Base-by-base conservation (phyloP, 1,140 invertebrate species). In the Pseudomyrmex flavicornis region DNA sequence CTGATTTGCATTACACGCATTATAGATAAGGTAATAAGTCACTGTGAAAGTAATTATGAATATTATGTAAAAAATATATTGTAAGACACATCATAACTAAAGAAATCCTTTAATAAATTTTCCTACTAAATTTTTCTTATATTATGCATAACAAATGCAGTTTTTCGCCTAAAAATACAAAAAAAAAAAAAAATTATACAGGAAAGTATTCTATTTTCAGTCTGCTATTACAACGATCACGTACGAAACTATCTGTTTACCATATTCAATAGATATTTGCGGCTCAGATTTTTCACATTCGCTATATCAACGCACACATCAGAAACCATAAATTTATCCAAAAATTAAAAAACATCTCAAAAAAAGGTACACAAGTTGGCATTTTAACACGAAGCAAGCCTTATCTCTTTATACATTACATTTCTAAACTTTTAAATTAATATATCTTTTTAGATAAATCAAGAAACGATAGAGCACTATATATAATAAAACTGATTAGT, bases 391-490 rank as follows among this genome's bases (percentile, higher is more conserved):
- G 54, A 52, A 85, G 12, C 61, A 76, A 82, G 86, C 86, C 83
- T 88, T 88, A 86, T 44, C 79, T 44, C 79, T 73, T 73, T 15
- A 82, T 88, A 88, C 62, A 84, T 72, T 56, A 86, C 35, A n/a
- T 20, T 50, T 72, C n/a, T 77, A 75, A 83, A 87, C 76, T 8
- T 66, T 85, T 75, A 44, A 66, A 85, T 56, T 70, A 62, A 76
- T 50, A 26, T 52, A 12, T 88, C 86, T 62, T 56, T 86, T 85
- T 88, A 88, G 59, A 86, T 76, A 72, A 68, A 66, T 75, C 50
- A n/a, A 65, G 26, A 74, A 82, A 54, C 52, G n/a, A 66, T 73
- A 85, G 84, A 46, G 69, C 83, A 35, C 35, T 7, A 35, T 35
- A 35, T 35, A 35, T 89, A 61, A 79, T 48, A 2, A 2, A 79